A percentile compares a stretch with the other conserved stretches of the same genome.
phyloP scores from a whole-genome alignment of 2,888 invertebrate species.

The Nomada flava region DNA sequence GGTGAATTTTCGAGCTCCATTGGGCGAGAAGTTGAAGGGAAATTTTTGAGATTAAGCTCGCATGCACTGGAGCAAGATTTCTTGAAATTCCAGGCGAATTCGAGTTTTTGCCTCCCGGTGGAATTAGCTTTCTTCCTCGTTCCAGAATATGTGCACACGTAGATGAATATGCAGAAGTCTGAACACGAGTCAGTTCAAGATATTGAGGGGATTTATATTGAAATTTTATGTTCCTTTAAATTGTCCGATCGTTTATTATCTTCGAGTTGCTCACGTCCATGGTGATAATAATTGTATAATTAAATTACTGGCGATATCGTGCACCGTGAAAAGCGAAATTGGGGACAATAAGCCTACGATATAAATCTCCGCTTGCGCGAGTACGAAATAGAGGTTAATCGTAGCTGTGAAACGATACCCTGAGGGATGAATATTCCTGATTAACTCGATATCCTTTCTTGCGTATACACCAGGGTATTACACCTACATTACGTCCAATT shows the following conservation, averaged over 20 bases:
- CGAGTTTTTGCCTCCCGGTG: constrained; percentile 2
- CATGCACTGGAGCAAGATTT: constrained; percentile 16
- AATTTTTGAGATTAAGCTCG: constrained; percentile 19
- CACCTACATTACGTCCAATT: constrained; percentile 51
- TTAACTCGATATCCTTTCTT: constrained; percentile 66
- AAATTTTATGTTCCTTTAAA: background rate
- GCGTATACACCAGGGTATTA: constrained; percentile 51
- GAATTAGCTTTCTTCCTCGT: constrained; percentile 24
- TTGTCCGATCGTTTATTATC: background rate
- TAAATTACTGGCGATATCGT: constrained; percentile 29
- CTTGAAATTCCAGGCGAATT: constrained; percentile 29
- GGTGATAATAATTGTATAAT: constrained; percentile 13
- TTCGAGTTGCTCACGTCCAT: background rate
- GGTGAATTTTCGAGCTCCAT: background rate
- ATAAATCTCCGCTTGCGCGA: constrained; percentile 48
- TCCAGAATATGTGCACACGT: background rate
- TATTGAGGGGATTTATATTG: background rate
- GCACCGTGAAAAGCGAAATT: constrained; percentile 22
- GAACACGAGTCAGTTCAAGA: background rate
- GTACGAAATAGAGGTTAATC: constrained; percentile 54
- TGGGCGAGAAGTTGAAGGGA: constrained; percentile 5
- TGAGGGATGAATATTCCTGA: constrained; percentile 63
- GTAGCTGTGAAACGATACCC: constrained; percentile 59
- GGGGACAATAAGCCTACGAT: constrained; percentile 37
- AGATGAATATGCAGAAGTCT: background rate